Evolutionary conservation across 2,113 vertebrate species (phyloP), one percentile per base, ranked within the genome.

Genomic region (Anarrhichthys ocellatus): DNA sequence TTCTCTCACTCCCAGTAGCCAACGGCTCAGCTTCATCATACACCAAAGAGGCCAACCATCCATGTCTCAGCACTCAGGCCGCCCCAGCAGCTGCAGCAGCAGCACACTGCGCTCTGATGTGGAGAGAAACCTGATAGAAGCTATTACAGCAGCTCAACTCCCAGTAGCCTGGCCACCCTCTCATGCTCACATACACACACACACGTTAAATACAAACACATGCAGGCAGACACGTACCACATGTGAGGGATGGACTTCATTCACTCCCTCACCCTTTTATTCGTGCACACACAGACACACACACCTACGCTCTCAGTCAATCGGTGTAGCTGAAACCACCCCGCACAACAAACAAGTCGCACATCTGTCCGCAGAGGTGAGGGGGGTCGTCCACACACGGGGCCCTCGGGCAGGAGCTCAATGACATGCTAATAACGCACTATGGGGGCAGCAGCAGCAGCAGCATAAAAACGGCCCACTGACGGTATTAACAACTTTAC

Each of bases 161-260:
- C 72, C 70, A 86, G 84, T 81, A 87, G 79, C 58, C 73, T 50
- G 64, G 70, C 48, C 42, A 72, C 74, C n/a, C 48, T 66, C 67
- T 17, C 71, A 73, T 27, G 76, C 61, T 73, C 42, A 73, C 71
- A 68, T 32, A 56, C 34, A 63, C n/a, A 56, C 11, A 65, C 82
- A 73, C 69, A 52, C 48, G 5, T 59, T 88, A 90, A 92, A 82
- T 86, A 11, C 82, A 87, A 93, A 90, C 91, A 92, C 64, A 88
- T 93, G 92, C 76, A 78, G 62, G 80, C 82, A 80, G 80, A 83
- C 38, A 70, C 56, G 32, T 7, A 78, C 83, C 91, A 92, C 80
- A 86, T 87, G 83, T 54, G 73, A 64, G 54, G 73, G 77, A 83
- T 50, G 69, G 52, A 63, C 75, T 61, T 65, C 66, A 80, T 78